Evolutionary conservation across 2,888 invertebrate species (phyloP), one percentile per base, ranked within the genome.

Genomic region (Odiellus spinosus): DNA sequence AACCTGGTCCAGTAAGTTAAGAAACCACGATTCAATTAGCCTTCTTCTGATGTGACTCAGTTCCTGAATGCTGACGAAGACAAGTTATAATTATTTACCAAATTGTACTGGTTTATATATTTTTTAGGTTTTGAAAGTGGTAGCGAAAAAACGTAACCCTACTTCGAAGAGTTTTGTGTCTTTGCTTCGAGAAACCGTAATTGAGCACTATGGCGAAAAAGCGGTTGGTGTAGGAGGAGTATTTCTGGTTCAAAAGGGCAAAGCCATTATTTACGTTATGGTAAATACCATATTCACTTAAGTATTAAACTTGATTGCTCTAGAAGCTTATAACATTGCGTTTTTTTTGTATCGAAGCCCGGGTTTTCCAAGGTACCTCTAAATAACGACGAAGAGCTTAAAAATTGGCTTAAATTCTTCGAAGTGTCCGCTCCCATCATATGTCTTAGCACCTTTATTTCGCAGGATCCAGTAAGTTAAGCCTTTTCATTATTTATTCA

Each of bases 241-340:
- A 38, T 95, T 96, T 67, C 60, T 88, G 44, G 67, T 96, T 44
- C 79, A 78, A 58, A 73, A 75, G 54, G 95, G 95, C 1, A 76
- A 76, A 63, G 86, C 78, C 1, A 82, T 82, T 64, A 79, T 86
- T 63, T 96, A 98, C 69, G 81, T 98, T 54, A 96, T 98, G 96
- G 69, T 68, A 51, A 53, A 55, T 50, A 15, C 18, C 11, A 21
- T 6, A 12, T 26, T 8, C 11, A 19, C 8, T 14, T 47, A 18
- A 45, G 14, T 35, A 38, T 17, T 38, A 2, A 17, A 3, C 12
- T 35, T n/a, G 35, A 3, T 2, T 3, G 12, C 12, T 40, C 3
- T 32, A 3, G 33, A 2, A 17, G 3, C 33, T 33, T 14, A 21
- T 17, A 10, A 3, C 45, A 39, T n/a, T 39, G 10, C 15, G n/a